phyloP scores from a whole-genome alignment of 92 coral and sea anemone genomes.

The Siderastrea radians region DNA sequence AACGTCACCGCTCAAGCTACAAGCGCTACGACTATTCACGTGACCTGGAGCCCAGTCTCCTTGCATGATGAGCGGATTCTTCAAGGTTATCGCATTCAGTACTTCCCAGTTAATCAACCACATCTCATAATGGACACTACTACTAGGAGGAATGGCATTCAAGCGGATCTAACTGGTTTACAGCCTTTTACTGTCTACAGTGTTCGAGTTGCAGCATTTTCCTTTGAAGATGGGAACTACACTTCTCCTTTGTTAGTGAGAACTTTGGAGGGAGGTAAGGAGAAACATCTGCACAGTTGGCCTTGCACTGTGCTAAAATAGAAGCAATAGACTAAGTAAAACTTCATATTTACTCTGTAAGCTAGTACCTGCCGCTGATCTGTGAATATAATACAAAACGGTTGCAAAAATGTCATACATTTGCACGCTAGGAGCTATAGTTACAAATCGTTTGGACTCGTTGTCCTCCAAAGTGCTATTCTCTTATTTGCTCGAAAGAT shows the following conservation, averaged over 20 bases:
- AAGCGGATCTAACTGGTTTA: constrained; percentile 36
- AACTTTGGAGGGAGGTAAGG: constrained; percentile 69
- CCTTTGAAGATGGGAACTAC: constrained; percentile 59
- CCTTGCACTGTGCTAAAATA: too few species aligned
- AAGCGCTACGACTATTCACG: constrained; percentile 40
- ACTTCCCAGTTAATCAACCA: constrained; percentile 28
- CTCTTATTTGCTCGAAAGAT: too few species aligned
- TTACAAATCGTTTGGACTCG: too few species aligned
- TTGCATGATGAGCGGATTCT: constrained; percentile 28
- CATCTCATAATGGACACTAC: not conserved
- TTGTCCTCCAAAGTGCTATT: too few species aligned
- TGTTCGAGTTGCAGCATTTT: constrained; percentile 63
- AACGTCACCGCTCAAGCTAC: constrained; percentile 55
- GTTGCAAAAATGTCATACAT: too few species aligned
- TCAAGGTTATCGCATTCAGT: constrained; percentile 64
- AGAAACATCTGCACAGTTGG: not conserved
- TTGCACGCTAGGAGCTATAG: too few species aligned
- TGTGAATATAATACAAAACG: too few species aligned
- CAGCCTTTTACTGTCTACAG: constrained; percentile 48
- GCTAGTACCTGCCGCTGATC: too few species aligned
- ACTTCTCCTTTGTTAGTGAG: constrained; percentile 54
- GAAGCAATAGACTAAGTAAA: too few species aligned
- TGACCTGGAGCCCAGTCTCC: constrained; percentile 64
- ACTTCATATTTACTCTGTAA: too few species aligned
- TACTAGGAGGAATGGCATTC: not conserved